Percentiles rank a stretch among this genome's conserved stretches.
These are phyloP conservation scores for Mormyrus iriodes DNA, from an alignment of 2,113 vertebrate species.

Conservation along the genomic window DNA sequence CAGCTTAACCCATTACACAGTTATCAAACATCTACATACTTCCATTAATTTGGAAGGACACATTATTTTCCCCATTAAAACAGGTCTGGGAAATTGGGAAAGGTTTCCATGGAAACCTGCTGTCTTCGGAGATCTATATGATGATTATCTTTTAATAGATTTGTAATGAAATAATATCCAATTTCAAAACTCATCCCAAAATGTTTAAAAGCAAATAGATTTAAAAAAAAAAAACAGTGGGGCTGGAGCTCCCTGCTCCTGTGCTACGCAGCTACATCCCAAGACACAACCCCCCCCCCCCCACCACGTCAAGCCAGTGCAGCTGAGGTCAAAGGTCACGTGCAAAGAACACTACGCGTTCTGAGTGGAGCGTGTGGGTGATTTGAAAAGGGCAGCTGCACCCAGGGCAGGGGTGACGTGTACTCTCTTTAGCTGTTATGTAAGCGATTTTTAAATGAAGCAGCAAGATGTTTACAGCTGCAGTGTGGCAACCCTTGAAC, in stretches of 20 bases:
- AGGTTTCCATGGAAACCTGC: constrained; percentile 5
- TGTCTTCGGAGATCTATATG: constrained; percentile 5
- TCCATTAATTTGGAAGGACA: not conserved
- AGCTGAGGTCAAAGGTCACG: not conserved
- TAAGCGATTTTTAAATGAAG: not conserved
- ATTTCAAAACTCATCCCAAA: constrained; percentile 11
- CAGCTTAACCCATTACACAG: not conserved
- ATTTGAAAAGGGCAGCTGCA: not conserved
- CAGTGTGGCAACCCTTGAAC: not conserved
- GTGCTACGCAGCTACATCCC: not conserved
- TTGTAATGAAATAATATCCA: constrained; percentile 13
- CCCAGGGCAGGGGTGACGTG: not conserved
- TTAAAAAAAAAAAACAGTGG: not conserved
- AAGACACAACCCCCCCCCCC: not conserved
- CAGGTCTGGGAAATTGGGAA: not conserved
- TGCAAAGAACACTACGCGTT: not conserved
- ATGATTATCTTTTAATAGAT: constrained; percentile 11
- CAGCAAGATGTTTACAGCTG: not conserved
- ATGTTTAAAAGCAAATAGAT: not conserved
- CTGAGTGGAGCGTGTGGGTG: not conserved
- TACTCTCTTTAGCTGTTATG: not conserved
- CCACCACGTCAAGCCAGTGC: not conserved
- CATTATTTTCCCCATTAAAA: not conserved
- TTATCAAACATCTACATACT: not conserved
- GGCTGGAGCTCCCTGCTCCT: not conserved